Evolutionary conservation across 2,888 invertebrate species (phyloP), one percentile per base, ranked within the genome.

Genomic region (Eristalis arbustorum): DNA sequence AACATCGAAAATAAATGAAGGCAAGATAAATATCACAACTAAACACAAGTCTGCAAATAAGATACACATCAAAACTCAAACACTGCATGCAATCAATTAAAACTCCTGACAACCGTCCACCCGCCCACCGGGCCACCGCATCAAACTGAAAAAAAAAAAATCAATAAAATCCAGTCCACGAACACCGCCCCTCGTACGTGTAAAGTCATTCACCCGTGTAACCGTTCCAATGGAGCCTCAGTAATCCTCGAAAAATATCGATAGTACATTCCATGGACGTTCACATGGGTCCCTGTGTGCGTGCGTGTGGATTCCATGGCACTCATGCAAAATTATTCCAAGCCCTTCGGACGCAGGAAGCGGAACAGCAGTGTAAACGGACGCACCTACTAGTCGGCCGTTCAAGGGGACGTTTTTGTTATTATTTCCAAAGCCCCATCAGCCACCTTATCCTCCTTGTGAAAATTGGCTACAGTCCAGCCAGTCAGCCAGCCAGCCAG

Each of bases 131-230:
- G n/a, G 18, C 13, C 56, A 8, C 3, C 56, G 5, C 56, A 18
- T 1, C 0, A 49, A 3, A 59, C 23, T 5, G 10, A 14, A 61
- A 25, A 14, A 61, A 14, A 61, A 6, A 5, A 34, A 73, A 79
- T 73, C 66, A 73, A 79, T 73, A 79, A 79, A 73, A 79, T 40
- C 14, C 23, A 67, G 59, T 61, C 66, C 18, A 23, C 61, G 49
- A 78, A 49, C 49, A 67, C n/a, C 49, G 3, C 11, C 59, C 57
- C 28, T 18, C 25, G 25, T 8, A 64, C 22, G 63, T 25, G 57
- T n/a, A 64, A 3, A 79, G 62, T 63, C 75, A 75, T 75, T 79
- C 75, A 84, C 62, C 79, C 61, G n/a, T 59, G 18, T 71, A 68
- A 74, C 74, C 22, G 40, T 64, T 59, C 64, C 64, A 78, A 69